Base-by-base conservation (phyloP, 1,140 invertebrate genomes). In the Drosophila yakuba region DNA sequence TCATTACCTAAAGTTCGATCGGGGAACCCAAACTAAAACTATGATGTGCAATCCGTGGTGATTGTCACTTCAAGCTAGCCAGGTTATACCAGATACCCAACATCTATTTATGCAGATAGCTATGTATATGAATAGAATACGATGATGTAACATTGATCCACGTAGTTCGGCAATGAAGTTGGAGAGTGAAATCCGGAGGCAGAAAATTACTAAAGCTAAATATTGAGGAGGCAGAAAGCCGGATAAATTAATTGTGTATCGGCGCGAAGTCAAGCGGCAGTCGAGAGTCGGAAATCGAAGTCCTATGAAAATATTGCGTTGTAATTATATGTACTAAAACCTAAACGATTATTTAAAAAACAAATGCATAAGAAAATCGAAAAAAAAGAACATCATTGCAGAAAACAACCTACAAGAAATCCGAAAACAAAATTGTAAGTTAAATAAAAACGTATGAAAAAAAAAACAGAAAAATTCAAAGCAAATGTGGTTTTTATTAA, bases 391-490 rank as follows among this genome's bases (percentile, higher is more conserved):
- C 25, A 51, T 62, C 44, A 48, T 35, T 25, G 14, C 56, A 73
- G 57, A 45, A 25, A 41, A 62, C 25, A 51, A 76, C 12, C 52
- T 57, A 67, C 12, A 59, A 74, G 43, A 44, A 68, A 58, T 45
- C 45, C n/a, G 12, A 63, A 41, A 64, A 68, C 54, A 77, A 84
- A 74, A 78, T 61, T 68, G 62, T 82, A 85, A 85, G 56, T 80
- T 84, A 80, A 84, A 85, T 84, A 80, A 80, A 84, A 83, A 84
- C 54, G 59, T 62, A 66, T 61, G 55, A 82, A 78, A 64, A 60
- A 60, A 17, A 17, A 17, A 50, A 14, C 57, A 74, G 38, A 62
- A 55, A 39, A 45, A 67, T 28, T 15, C 2, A 12, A 58, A 20
- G 1, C 1, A 28, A 45, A 23, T 47, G n/a, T 32, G 2, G 48